Evolutionary conservation across 2,797 vertebrate genomes (phyloP), one percentile per base, ranked within the genome.

Genomic region (Gallinago solitaria): DNA sequence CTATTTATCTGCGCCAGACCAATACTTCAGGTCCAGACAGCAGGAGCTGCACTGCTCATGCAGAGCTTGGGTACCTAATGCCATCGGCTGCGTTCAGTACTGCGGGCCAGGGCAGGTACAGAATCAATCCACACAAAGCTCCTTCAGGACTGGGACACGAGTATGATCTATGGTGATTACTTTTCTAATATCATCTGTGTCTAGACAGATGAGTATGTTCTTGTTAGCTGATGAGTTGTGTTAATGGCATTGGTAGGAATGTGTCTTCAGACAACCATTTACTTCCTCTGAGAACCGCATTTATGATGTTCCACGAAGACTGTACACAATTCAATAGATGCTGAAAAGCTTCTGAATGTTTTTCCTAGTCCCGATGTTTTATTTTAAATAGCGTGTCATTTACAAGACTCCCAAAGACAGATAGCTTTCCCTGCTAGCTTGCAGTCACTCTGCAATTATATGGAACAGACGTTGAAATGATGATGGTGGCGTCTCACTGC

Each of bases 211-310:
- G 87, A 94, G 80, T 82, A 77, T 91, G 70, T 91, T 97, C 95
- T 97, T 92, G 93, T 97, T 96, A 91, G 91, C 89, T 92, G 86
- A 96, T 95, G 94, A 96, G 71, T 95, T 97, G 96, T 97, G 92
- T 91, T 92, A 64, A 89, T 96, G 93, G 92, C 94, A 64, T 39
- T 87, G 89, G 63, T 94, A 80, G 68, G 41, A 81, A 85, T 87
- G 76, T 87, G 89, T 88, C 95, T 95, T 96, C 80, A 86, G 94
- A 93, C 80, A 82, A 50, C 45, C 80, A 75, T 97, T 97, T 96
- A 57, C 96, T 97, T 97, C 77, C 93, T 95, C 96, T 76, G 95
- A 95, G 96, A 85, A 74, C 61, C 51, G 91, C 87, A 59, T 94
- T 97, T 96, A 69, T 63, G 83, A 68, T 75, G 68, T 87, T 93